Percentiles rank a stretch among this genome's conserved stretches.
These are phyloP conservation scores for Amphipoea lucens DNA, from an alignment of 2,888 invertebrate species.

Conservation along the genomic window DNA sequence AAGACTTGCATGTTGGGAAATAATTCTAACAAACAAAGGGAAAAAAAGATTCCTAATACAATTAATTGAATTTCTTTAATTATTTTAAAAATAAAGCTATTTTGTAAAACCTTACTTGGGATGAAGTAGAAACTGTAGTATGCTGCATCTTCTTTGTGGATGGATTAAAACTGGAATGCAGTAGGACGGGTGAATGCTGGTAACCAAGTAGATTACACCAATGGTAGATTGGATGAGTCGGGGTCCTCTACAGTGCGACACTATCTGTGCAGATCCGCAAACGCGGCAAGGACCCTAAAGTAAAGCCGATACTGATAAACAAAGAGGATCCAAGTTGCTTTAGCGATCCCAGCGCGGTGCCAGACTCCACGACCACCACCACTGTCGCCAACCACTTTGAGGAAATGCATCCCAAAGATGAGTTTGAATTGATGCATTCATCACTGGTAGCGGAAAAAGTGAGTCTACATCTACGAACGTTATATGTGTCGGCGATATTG, in stretches of 20 bases:
- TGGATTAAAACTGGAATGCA: conserved; percentile 13
- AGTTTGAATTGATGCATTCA: conserved; percentile 89
- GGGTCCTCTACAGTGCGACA: conserved; percentile 49
- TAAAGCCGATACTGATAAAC: conserved; percentile 94
- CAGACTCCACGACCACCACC: conserved; percentile 79
- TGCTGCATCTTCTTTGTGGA: neutral
- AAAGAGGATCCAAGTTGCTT: conserved; percentile 92
- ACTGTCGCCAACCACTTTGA: conserved; percentile 93
- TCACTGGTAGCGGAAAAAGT: conserved; percentile 85
- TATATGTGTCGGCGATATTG: conserved; percentile 51
- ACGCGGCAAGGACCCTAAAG: conserved; percentile 92
- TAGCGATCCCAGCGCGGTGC: conserved; percentile 86
- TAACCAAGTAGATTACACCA: conserved; percentile 23
- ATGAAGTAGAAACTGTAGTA: neutral
- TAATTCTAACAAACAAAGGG: neutral
- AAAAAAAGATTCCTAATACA: neutral
- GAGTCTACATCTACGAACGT: conserved; percentile 76
- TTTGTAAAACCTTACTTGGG: neutral
- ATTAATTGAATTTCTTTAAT: neutral
- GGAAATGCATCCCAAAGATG: conserved; percentile 95
- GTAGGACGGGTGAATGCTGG: conserved; percentile 23
- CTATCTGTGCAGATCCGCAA: conserved; percentile 90
- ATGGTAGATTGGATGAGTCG: conserved; percentile 37
- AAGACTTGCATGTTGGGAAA: conserved; percentile 1
- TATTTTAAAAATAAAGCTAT: neutral